Evolutionary conservation across 2,797 vertebrate species (phyloP).

Genomic region (Catamblyrhynchus diadema): DNA sequence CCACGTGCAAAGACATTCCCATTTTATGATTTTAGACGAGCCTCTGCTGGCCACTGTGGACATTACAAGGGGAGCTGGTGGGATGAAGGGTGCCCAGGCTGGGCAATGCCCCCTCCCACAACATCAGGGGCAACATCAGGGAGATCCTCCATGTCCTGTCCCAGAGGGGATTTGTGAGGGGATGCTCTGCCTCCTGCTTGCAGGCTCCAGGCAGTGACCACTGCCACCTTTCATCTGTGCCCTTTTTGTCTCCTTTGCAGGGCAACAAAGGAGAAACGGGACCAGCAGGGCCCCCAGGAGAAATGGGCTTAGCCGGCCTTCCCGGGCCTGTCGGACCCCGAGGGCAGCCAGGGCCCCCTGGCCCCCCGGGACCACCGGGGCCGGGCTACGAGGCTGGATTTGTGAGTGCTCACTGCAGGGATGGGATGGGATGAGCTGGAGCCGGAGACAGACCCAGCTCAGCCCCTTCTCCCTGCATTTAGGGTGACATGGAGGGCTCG

Average conservation of each 20-base stretch:
- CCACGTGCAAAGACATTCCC: accelerated
- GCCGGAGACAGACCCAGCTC: accelerated
- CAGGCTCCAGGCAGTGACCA: accelerated
- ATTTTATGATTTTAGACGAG: not conserved
- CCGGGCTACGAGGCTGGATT: slow-evolving; percentile 80
- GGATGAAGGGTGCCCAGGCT: no score
- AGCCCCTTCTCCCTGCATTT: not conserved
- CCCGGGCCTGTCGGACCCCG: slow-evolving; percentile 89
- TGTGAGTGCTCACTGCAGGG: slow-evolving; percentile 79
- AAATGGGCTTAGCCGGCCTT: slow-evolving; percentile 83
- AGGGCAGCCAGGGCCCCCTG: slow-evolving; percentile 84
- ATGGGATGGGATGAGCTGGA: not conserved
- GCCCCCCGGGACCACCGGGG: slow-evolving; percentile 80
- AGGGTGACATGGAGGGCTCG: slow-evolving; percentile 96
- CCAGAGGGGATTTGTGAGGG: not conserved
- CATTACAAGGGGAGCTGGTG: not conserved
- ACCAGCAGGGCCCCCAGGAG: slow-evolving; percentile 76
- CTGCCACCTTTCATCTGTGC: not conserved
- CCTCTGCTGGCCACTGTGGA: not conserved
- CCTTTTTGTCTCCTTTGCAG: slow-evolving; percentile 6
- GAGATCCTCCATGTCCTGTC: not conserved
- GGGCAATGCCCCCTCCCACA: not conserved
- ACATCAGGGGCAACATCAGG: not conserved
- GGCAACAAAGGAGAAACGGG: slow-evolving; percentile 80
- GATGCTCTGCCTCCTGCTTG: not conserved